phyloP scores from a whole-genome alignment of 2,888 invertebrate species.

The Xanthia icteritia region DNA sequence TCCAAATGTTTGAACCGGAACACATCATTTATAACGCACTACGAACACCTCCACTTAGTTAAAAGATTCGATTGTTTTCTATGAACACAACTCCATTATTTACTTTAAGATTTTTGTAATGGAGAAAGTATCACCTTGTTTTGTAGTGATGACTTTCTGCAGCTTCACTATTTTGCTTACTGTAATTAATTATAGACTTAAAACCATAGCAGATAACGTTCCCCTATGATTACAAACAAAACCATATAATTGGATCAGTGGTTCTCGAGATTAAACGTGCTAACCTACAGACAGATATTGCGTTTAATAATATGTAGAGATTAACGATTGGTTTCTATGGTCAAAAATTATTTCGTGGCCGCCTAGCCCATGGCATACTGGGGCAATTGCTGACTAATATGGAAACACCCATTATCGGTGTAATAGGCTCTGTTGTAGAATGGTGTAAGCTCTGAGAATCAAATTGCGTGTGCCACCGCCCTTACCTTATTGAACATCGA shows the following conservation, averaged over 20 bases:
- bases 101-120: slow-evolving; percentile 35
- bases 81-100: slow-evolving; percentile 62
- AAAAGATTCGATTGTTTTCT: slow-evolving; percentile 83
- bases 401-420: slow-evolving; percentile 82
- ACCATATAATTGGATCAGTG: slow-evolving; percentile 51
- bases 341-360: slow-evolving; percentile 81
- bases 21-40: slow-evolving; percentile 82
- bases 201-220: slow-evolving; percentile 21
- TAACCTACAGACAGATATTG: slow-evolving; percentile 50
- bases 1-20: slow-evolving; percentile 83
- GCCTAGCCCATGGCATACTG: slow-evolving; percentile 82
- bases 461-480: slow-evolving; percentile 77
- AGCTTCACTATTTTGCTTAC: slow-evolving; percentile 24
- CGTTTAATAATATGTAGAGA: slow-evolving; percentile 62
- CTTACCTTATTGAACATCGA: slow-evolving; percentile 75
- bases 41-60: slow-evolving; percentile 79
- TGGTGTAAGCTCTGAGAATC: slow-evolving; percentile 81
- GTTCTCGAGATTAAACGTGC: slow-evolving; percentile 51
- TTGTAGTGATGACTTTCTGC: slow-evolving; percentile 11
- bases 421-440: slow-evolving; percentile 70
- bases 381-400: slow-evolving; percentile 83
- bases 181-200: slow-evolving; percentile 30
- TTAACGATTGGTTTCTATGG: slow-evolving; percentile 71
- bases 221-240: slow-evolving; percentile 43
- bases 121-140: slow-evolving; percentile 28